Conservation (phyloP, 1,140 invertebrate genomes). For the Philopotamus ludificatus region DNA sequence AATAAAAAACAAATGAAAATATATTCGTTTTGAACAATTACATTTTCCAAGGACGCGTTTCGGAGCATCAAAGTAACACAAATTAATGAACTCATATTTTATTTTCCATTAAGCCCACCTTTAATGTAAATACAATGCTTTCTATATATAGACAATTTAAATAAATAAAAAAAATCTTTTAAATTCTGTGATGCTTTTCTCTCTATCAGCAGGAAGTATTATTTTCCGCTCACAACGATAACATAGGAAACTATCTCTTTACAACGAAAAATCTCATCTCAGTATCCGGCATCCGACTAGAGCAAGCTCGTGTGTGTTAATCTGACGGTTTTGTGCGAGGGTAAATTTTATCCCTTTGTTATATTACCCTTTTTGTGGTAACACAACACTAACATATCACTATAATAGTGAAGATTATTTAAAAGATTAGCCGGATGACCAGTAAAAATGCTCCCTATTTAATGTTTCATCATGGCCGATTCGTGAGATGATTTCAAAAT, state of each 20-base stretch:
- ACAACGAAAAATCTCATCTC: conserved; percentile 14
- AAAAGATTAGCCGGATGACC: too few species aligned
- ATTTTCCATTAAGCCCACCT: too few species aligned
- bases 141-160: too few species aligned
- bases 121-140: too few species aligned
- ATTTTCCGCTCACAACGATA: conserved; percentile 6
- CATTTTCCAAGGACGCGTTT: neutral
- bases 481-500: too few species aligned
- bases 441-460: neutral
- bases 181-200: too few species aligned
- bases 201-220: conserved; percentile 12
- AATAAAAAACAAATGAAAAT: neutral
- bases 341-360: conserved; percentile 2
- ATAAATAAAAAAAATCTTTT: too few species aligned
- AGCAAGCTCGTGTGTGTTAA: neutral
- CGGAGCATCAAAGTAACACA: neutral
- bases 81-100: neutral
- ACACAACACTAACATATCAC: too few species aligned
- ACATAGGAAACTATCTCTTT: conserved; percentile 16
- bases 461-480: too few species aligned
- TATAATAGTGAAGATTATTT: too few species aligned
- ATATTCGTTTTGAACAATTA: neutral
- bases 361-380: neutral
- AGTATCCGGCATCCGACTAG: neutral
- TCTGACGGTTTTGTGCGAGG: neutral